Evolutionary conservation across 1,140 invertebrate genomes (phyloP).

Genomic region (Glomeris maerens): DNA sequence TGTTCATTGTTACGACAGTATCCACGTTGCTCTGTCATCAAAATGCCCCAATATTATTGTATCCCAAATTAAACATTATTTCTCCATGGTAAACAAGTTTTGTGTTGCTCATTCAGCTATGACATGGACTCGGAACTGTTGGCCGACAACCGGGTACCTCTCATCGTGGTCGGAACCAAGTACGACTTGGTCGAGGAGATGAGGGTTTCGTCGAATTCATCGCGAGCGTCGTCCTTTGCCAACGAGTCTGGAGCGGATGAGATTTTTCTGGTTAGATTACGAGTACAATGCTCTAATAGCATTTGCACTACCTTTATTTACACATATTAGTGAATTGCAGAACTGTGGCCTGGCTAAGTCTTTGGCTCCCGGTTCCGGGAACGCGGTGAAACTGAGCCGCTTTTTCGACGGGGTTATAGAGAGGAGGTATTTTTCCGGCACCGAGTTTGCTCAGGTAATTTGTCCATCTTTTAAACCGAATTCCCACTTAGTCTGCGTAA

Average conservation of each 20-base stretch:
- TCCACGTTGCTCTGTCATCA: too few species aligned
- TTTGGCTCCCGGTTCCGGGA: conserved; percentile 77
- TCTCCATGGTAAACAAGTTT: too few species aligned
- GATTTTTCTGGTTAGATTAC: conserved; percentile 52
- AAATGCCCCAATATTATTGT: too few species aligned
- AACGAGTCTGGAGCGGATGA: conserved; percentile 88
- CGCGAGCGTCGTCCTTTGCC: conserved; percentile 54
- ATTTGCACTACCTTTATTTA: conserved; percentile 3
- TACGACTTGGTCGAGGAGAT: conserved; percentile 60
- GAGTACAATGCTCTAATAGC: neutral
- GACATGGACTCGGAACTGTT: conserved; percentile 85
- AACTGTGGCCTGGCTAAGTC: conserved; percentile 65
- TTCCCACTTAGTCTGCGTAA: too few species aligned
- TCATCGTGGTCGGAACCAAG: conserved; percentile 86
- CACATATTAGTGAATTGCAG: conserved; percentile 25
- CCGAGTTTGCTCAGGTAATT: too few species aligned
- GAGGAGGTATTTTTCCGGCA: too few species aligned
- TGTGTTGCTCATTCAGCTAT: conserved; percentile 27
- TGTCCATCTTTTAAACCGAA: too few species aligned
- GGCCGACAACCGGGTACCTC: conserved; percentile 60
- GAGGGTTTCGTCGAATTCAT: conserved; percentile 21
- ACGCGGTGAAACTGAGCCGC: conserved; percentile 74
- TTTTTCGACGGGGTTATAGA: conserved; percentile 86
- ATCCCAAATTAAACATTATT: neutral
- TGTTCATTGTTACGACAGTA: too few species aligned